Conservation (phyloP, 2,888 invertebrate species). For the Drosophila mimica region DNA sequence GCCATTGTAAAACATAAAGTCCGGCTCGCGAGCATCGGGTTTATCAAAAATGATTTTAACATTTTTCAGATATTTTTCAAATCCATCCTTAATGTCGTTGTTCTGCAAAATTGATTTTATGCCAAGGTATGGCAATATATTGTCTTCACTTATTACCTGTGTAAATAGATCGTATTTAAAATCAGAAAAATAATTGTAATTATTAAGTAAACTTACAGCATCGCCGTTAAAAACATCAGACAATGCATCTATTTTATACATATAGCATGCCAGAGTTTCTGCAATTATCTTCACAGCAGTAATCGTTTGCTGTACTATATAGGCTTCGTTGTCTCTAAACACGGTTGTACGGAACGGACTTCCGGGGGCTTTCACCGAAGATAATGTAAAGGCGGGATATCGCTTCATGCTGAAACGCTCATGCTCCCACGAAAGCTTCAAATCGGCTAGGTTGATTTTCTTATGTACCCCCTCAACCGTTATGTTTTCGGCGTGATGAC, state of each 20-base stretch:
- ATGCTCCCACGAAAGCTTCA: constrained; percentile 96
- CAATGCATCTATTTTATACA: constrained; percentile 89
- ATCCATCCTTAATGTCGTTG: constrained; percentile 89
- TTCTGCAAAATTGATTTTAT: constrained; percentile 90
- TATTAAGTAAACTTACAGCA: constrained; percentile 87
- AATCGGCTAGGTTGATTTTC: constrained; percentile 98
- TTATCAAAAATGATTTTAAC: constrained; percentile 89
- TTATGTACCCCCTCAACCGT: constrained; percentile 92
- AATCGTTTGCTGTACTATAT: constrained; percentile 71
- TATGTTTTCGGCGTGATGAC: constrained; percentile 84
- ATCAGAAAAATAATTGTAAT: background rate
- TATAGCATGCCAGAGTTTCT: constrained; percentile 92
- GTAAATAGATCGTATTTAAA: constrained; percentile 1
- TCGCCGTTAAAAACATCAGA: constrained; percentile 90
- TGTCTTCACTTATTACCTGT: constrained; percentile 92
- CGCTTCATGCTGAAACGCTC: constrained; percentile 97
- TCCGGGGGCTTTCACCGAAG: constrained; percentile 87
- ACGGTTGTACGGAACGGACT: constrained; percentile 83
- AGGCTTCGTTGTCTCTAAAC: constrained; percentile 77
- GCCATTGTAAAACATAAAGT: constrained; percentile 95
- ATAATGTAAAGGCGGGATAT: constrained; percentile 96
- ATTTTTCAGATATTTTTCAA: constrained; percentile 92
- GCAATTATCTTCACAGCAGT: constrained; percentile 91
- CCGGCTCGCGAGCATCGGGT: constrained; percentile 95
- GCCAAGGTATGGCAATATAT: constrained; percentile 91